Evolutionary conservation across 2,113 vertebrate species (phyloP), one percentile per base, ranked within the genome.

Genomic region (Otus sunia): DNA sequence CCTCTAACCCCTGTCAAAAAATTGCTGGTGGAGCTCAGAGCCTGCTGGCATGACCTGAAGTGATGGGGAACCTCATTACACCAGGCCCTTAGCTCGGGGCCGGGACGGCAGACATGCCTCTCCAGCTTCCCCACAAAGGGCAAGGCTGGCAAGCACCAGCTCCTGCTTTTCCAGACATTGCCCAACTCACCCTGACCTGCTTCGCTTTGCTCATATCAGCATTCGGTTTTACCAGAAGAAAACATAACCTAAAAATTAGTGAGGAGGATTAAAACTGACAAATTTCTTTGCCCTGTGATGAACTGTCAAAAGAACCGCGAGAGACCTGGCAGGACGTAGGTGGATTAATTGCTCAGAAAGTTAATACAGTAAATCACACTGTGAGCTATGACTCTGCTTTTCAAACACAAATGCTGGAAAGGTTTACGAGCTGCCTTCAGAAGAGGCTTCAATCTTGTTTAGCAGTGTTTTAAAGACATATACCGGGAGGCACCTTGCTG

Each of bases 321-420:
- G 78, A 95, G 71, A 50, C 52, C 82, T 56, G 88, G 72, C 60
- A 88, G 80, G 79, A 90, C 2, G 21, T 23, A 88, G 92, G 90
- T 78, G 94, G 95, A 77, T 94, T 93, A 86, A 93, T 77, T 78
- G 86, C 92, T 94, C 95, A 84, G 41, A 88, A 88, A 67, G 92
- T 89, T 50, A 53, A 82, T 78, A 32, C 72, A 81, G 30, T 43
- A 47, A 74, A 71, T 30, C 26, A 47, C 64, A 71, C 55, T 27
- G 47, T 2, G 88, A 83, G 72, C 82, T 79, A 34, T 4, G 74
- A 39, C 53, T 14, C 52, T 32, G 71, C 26, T 94, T 86, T 58
- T 26, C 75, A 95, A 47, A 73, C 8, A 17, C n/a, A 67, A 50
- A 27, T 12, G 32, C 55, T 23, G 7, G 39, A 6, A 62, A 82